A percentile compares a stretch with the other conserved stretches of the same genome.
Evolutionary conservation across 2,797 vertebrate genomes (phyloP).

Genomic region (Crenichthys baileyi): DNA sequence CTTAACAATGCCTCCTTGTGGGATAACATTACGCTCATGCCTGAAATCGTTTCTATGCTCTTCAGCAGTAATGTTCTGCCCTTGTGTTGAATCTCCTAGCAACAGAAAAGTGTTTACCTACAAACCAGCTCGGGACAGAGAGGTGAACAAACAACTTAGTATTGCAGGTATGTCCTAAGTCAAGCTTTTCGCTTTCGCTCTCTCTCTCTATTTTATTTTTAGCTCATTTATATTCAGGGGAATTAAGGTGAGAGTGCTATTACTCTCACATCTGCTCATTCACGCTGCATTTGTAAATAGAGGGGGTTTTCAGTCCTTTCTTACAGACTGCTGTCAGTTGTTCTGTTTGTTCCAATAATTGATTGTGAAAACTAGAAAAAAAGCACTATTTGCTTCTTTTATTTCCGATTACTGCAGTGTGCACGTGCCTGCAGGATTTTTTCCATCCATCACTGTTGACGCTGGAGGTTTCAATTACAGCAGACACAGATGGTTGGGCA

Average conservation of each 20-base stretch:
- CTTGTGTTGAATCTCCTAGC: slow-evolving; percentile 61
- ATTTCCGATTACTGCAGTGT: slow-evolving; percentile 48
- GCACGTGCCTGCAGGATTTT: slow-evolving; percentile 39
- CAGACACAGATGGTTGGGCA: slow-evolving; percentile 67
- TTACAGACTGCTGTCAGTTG: slow-evolving; percentile 20
- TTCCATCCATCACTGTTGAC: slow-evolving; percentile 61
- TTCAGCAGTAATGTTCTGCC: slow-evolving; percentile 15
- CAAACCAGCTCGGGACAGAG: slow-evolving; percentile 29
- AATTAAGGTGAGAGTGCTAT: not conserved
- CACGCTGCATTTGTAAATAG: not conserved
- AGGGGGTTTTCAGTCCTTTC: slow-evolving; percentile 6
- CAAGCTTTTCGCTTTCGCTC: not conserved
- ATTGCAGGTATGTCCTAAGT: slow-evolving; percentile 41
- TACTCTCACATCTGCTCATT: not conserved
- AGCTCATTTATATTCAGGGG: slow-evolving; percentile 17
- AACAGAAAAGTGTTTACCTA: slow-evolving; percentile 61
- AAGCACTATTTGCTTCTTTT: slow-evolving; percentile 36
- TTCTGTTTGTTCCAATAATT: slow-evolving; percentile 5
- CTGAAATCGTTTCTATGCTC: slow-evolving; percentile 15
- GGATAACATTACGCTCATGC: not conserved
- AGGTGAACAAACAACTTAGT: slow-evolving; percentile 42
- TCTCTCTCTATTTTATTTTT: not conserved
- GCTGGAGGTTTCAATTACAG: slow-evolving; percentile 65
- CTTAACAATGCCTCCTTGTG: not conserved
- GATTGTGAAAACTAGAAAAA: not conserved